Conservation (phyloP, 2,113 vertebrate genomes). For the Phylloscopus whistleri region DNA sequence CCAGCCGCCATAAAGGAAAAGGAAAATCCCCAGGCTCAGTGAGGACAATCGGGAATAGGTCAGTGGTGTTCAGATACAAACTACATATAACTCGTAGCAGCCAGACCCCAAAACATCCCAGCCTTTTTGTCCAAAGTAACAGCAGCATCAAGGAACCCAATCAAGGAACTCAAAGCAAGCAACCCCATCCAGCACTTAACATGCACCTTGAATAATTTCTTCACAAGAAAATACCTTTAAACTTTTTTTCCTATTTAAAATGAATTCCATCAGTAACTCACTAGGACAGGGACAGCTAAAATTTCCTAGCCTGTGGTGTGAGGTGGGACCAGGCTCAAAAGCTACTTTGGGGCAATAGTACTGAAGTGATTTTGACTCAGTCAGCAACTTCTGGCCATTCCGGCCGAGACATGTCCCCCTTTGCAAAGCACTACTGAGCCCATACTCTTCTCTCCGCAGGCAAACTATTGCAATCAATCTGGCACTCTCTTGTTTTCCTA, state of each 20-base stretch:
- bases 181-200: neutral
- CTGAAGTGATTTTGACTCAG: neutral
- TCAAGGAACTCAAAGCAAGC: neutral
- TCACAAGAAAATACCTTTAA: neutral
- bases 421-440: neutral
- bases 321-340: neutral
- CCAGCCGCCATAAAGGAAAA: neutral
- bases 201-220: neutral
- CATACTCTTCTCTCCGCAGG: neutral
- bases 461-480: neutral
- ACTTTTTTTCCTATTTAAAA: neutral
- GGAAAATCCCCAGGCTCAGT: neutral
- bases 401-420: rapidly evolving
- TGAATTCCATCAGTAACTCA: neutral
- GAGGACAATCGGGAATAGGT: neutral
- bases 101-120: neutral
- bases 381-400: neutral
- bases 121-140: neutral
- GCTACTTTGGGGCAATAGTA: neutral
- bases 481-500: too few species aligned
- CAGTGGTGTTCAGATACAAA: neutral
- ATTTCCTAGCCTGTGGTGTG: neutral
- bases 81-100: neutral
- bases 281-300: neutral
- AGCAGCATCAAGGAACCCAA: neutral